These are phyloP conservation scores for Brachionus plicatilis DNA, from an alignment of 1,140 invertebrate genomes.

Conservation along the genomic window DNA sequence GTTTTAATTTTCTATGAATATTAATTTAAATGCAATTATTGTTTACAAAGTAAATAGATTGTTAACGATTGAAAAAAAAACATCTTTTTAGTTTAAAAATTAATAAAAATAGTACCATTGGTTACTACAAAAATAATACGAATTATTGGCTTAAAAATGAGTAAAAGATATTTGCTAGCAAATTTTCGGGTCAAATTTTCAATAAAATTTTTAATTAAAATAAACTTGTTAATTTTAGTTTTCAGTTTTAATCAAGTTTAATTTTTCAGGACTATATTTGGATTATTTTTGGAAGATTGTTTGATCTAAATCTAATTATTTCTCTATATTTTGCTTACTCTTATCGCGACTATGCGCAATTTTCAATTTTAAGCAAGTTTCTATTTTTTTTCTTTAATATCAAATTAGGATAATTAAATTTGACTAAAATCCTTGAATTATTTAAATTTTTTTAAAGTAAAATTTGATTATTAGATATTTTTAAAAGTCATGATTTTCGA, in stretches of 20 bases:
- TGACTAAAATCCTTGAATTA: no score
- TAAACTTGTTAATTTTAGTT: neutral
- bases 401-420: no score
- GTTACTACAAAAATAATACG: neutral
- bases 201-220: neutral
- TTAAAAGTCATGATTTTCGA: no score
- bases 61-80: neutral
- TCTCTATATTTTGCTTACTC: neutral
- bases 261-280: neutral
- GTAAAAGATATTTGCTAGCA: neutral
- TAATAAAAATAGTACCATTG: neutral
- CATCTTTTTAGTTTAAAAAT: neutral
- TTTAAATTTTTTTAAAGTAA: no score
- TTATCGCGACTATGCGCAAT: no score
- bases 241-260: neutral
- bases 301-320: neutral
- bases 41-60: conserved; percentile 30
- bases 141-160: neutral
- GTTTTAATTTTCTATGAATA: conserved; percentile 29
- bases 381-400: no score
- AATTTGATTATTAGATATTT: no score
- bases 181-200: neutral
- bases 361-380: no score
- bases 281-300: neutral
- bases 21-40: conserved; percentile 31